Evolutionary conservation across 2,888 invertebrate species (phyloP).

Genomic region (Stictocephala bisonia): DNA sequence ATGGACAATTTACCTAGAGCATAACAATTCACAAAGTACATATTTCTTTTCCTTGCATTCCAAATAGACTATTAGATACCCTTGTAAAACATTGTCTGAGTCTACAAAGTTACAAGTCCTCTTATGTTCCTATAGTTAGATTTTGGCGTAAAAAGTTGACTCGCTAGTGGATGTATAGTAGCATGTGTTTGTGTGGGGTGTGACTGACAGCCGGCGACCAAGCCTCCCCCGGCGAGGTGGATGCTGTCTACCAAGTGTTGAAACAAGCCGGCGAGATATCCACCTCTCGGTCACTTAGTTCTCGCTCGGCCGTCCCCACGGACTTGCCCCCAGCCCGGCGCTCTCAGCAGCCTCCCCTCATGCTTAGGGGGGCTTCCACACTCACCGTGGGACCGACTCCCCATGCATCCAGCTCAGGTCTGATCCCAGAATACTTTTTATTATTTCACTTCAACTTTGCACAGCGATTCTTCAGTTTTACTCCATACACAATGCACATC

Average conservation of each 20-base stretch:
- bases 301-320: constrained; percentile 14
- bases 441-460: no score
- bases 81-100: no score
- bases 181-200: constrained; percentile 45
- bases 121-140: constrained; percentile 34
- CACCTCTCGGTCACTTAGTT: constrained; percentile 50
- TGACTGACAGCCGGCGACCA: constrained; percentile 40
- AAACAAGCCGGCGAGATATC: constrained; percentile 91
- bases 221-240: constrained; percentile 74
- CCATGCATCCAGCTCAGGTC: constrained; percentile 78
- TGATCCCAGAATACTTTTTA: constrained; percentile 62
- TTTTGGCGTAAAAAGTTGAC: constrained; percentile 2
- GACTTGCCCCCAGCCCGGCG: constrained; percentile 58
- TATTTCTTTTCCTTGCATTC: no score
- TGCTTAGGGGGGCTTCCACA: constrained; percentile 63
- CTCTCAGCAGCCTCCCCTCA: constrained; percentile 63
- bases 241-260: constrained; percentile 94
- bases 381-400: constrained; percentile 76
- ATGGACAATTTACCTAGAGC: no score
- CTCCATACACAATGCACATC: neutral
- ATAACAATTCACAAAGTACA: no score
- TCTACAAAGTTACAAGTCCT: constrained; percentile 12
- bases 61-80: no score
- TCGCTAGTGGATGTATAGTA: neutral
- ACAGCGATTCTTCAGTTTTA: neutral